A percentile compares a stretch with the other conserved stretches of the same genome.
Conservation (phyloP, 2,113 vertebrate genomes). For the Azemiops feae region DNA sequence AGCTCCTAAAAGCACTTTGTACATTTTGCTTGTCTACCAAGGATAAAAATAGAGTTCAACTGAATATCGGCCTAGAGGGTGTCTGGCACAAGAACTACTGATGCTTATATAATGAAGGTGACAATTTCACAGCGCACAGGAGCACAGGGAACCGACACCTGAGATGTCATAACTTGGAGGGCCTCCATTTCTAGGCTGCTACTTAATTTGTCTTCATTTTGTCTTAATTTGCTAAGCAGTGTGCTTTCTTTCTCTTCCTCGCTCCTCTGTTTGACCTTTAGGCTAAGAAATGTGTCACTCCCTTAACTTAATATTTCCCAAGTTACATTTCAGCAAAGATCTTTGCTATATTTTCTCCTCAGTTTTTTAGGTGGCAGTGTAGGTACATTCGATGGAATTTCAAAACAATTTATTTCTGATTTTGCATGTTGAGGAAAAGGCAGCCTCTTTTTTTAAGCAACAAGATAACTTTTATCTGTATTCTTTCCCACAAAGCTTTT, state of each 20-base stretch:
- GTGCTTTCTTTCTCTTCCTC: not conserved
- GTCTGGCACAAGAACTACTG: not conserved
- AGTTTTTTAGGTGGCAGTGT: not conserved
- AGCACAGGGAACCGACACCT: not conserved
- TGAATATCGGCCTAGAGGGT: not conserved
- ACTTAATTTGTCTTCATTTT: conserved; percentile 22
- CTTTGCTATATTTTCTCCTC: conserved; percentile 9
- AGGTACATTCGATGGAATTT: conserved; percentile 14
- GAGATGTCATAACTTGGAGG: not conserved
- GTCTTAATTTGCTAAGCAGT: not conserved
- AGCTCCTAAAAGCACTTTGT: not conserved
- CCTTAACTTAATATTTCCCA: conserved; percentile 21
- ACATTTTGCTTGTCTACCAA: not conserved
- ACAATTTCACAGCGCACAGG: not conserved
- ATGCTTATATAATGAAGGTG: not conserved
- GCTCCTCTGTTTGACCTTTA: conserved; percentile 28
- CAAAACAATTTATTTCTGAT: conserved; percentile 44
- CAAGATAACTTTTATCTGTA: conserved; percentile 24
- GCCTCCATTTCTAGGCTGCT: not conserved
- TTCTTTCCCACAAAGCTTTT: not conserved
- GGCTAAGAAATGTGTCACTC: not conserved
- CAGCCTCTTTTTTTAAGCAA: conserved; percentile 28
- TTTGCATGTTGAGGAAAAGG: conserved; percentile 29
- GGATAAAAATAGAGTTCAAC: not conserved
- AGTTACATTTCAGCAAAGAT: conserved; percentile 11